Base-by-base conservation (phyloP, 2,888 invertebrate genomes). In the Rugalucina vietnamica region DNA sequence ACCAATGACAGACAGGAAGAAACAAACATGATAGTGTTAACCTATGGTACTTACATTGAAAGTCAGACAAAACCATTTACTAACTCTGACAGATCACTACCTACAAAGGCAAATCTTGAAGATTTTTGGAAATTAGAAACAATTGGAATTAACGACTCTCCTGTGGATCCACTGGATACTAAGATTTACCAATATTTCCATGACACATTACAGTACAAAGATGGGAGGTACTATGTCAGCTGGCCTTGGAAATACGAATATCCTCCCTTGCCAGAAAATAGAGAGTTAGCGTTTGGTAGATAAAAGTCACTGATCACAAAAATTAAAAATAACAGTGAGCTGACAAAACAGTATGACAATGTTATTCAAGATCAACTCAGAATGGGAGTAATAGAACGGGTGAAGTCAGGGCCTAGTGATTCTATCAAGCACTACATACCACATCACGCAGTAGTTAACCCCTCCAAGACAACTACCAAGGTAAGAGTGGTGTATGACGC, bases 231-330 rank as follows among this genome's bases (percentile, higher is more conserved):
- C 49, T 39, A 27, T 21, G 76, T 76, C 8, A 37, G 14, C 54
- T 76, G 76, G 78, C 80, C 83, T 0, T 86, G 82, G 77, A 86
- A 83, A 57, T 39, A 73, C 1, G 79, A 77, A 18, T 21, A 34
- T 27, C 65, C 50, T 0, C 49, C 80, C 8, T 32, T 86, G 8
- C 81, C 82, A 36, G 36, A 32, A 0, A 84, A 69, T 24, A 12
- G 65, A 21, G 76, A 65, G n/a, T 24, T 76, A 60, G 65, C 76
- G 5, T 21, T 76, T 21, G 37, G 39, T 5, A 37, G 76, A 27
- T 37, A 65, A 21, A 60, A 39, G 32, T 54, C 54, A 8, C 54
- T 54, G 39, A 32, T 37, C 18, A 27, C 4, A 14, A 60, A 29
- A 1, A 43, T 76, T 37, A 60, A 81, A 65, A 0, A 57, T 36